phyloP scores from a whole-genome alignment of 2,113 vertebrate genomes.

The Holacanthus passer region DNA sequence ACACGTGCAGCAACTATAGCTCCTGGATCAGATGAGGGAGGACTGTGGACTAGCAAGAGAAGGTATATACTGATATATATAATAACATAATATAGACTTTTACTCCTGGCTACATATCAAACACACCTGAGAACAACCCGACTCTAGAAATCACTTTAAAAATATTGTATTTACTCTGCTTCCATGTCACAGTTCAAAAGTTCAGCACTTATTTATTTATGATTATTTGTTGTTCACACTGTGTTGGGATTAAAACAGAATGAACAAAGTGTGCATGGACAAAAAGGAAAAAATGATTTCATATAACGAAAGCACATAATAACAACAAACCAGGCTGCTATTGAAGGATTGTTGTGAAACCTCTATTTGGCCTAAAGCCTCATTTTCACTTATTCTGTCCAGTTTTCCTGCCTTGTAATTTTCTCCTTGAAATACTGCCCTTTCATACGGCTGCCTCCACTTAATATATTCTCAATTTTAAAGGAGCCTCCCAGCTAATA shows the following conservation, averaged over 20 bases:
- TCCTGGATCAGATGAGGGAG: constrained; percentile 4
- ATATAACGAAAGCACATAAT: neutral
- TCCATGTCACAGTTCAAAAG: neutral
- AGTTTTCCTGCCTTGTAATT: constrained; percentile 17
- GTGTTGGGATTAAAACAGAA: neutral
- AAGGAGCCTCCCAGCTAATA: constrained; percentile 51
- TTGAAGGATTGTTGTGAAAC: neutral
- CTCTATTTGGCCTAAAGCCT: neutral
- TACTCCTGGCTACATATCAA: constrained; percentile 7
- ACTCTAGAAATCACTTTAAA: neutral
- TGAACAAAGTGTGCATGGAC: neutral
- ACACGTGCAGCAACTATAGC: constrained; percentile 12
- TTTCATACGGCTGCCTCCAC: constrained; percentile 9
- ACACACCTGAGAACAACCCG: neutral
- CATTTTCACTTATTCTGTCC: constrained; percentile 16
- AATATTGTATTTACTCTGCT: neutral
- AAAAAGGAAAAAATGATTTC: neutral
- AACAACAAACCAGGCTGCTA: neutral
- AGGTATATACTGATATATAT: constrained; percentile 7
- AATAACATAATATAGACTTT: constrained; percentile 10
- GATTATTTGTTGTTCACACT: neutral
- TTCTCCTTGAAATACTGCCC: constrained; percentile 33
- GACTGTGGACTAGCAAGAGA: constrained; percentile 14
- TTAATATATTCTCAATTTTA: constrained; percentile 50
- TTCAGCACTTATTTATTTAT: neutral